Conservation (phyloP, 2,888 invertebrate genomes). For the Microdon myrmicae region DNA sequence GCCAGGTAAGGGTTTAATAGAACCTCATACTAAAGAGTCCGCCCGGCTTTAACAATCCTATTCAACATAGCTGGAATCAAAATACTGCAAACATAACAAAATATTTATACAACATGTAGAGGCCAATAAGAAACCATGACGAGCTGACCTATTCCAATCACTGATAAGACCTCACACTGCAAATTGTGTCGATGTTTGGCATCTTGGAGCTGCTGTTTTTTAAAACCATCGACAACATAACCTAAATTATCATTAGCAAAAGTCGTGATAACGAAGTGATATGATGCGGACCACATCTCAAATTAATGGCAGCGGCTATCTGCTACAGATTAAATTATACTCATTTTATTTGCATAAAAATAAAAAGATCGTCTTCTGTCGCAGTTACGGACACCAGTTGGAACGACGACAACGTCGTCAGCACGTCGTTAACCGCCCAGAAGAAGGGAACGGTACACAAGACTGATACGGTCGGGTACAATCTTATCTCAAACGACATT, state of each 20-base stretch:
- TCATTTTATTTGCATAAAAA: slow-evolving; percentile 52
- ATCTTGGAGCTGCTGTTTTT: too few relatives aligned
- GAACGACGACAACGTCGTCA: slow-evolving; percentile 8
- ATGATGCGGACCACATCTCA: slow-evolving; percentile 24
- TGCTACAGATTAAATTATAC: slow-evolving; percentile 27
- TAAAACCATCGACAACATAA: too few relatives aligned
- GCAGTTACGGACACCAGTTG: slow-evolving; percentile 1
- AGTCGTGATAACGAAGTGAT: slow-evolving; percentile 30
- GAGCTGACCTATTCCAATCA: too few relatives aligned
- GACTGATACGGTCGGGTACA: slow-evolving; percentile 46
- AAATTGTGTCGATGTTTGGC: too few relatives aligned
- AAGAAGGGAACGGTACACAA: slow-evolving; percentile 18
- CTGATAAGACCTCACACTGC: too few relatives aligned
- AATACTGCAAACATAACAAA: too few relatives aligned
- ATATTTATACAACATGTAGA: too few relatives aligned
- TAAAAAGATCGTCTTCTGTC: slow-evolving; percentile 53
- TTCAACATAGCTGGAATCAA: too few relatives aligned
- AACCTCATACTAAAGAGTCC: too few relatives aligned
- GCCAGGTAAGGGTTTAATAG: too few relatives aligned
- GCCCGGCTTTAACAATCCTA: too few relatives aligned
- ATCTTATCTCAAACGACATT: slow-evolving; percentile 60
- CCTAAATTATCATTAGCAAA: slow-evolving; percentile 45
- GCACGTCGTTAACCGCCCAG: slow-evolving; percentile 7
- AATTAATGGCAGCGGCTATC: slow-evolving; percentile 13
- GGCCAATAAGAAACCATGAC: too few relatives aligned